A percentile compares a stretch with the other conserved stretches of the same genome.
Evolutionary conservation across 1,140 invertebrate species (phyloP).

Genomic region (Leguminivora glycinivorella): DNA sequence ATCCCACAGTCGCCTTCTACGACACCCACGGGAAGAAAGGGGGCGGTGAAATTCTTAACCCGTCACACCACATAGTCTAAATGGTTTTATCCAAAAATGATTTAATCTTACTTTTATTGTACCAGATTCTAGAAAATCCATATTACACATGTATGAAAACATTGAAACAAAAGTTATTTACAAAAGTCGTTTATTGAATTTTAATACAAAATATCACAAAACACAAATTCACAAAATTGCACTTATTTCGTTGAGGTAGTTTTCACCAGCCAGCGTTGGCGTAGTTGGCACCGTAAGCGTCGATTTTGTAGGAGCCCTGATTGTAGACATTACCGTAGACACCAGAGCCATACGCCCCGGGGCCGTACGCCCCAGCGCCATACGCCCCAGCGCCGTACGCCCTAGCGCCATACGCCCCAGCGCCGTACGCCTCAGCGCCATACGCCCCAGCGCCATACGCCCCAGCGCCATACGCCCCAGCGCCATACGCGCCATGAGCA

Average conservation of each 20-base stretch:
- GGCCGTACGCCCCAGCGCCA: neutral
- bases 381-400: neutral
- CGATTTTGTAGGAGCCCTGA: constrained; percentile 1
- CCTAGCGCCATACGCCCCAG: neutral
- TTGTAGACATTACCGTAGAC: neutral
- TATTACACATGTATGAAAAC: too few species aligned
- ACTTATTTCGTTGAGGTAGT: neutral
- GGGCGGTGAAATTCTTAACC: too few species aligned
- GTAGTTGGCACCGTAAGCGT: neutral
- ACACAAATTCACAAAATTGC: neutral
- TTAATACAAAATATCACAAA: neutral
- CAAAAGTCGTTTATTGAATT: neutral
- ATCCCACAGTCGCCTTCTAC: too few species aligned
- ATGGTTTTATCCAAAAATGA: too few species aligned
- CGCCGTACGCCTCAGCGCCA: neutral
- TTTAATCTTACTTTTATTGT: too few species aligned
- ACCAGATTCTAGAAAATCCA: too few species aligned
- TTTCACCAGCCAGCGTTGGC: neutral
- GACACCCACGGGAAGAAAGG: too few species aligned
- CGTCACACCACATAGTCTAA: too few species aligned
- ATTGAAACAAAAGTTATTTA: too few species aligned
- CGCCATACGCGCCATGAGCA: neutral
- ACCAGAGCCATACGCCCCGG: neutral
- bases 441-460: neutral
- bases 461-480: neutral